Evolutionary conservation across 2,113 vertebrate genomes (phyloP), one percentile per base, ranked within the genome.

Genomic region (Petroica traversi): DNA sequence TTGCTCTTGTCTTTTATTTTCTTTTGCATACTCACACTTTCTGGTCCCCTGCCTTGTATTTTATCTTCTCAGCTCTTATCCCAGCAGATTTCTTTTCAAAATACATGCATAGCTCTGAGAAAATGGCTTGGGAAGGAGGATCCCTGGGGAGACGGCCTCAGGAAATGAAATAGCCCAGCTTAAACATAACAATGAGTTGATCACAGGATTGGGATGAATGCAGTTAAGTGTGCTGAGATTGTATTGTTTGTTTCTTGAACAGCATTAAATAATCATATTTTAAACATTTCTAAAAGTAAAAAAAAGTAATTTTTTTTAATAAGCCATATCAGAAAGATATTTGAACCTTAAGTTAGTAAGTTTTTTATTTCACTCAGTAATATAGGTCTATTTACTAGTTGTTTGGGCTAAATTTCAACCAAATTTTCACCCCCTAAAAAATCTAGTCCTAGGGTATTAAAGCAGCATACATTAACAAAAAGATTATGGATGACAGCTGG

Each of bases 61-160:
- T 97, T 74, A 95, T 97, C 97, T 98, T 97, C 92, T 96, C 93
- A 95, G 62, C 78, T 96, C 74, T 97, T 81, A 91, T 97, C 95
- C 94, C 81, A 89, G 77, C 77, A 96, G 93, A 95, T 95, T 97
- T 96, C 49, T 85, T 97, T 96, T 89, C 77, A 96, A 93, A 97
- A 95, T 80, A 80, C 29, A 79, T 78, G 67, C 94, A 78, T 64
- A 94, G 87, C 71, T 97, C 89, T 96, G 85, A 97, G 95, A 95
- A 97, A 97, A 96, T 91, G 80, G 36, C 72, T 97, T 90, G 88
- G 88, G 83, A 88, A 87, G 62, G 52, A 48, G 72, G 20, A 77
- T 97, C 93, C 91, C 91, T 71, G 84, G 95, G 84, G 95, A 81
- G 85, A 69, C 81, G 57, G 64, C 93, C 90, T 97, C 62, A 72